A percentile compares a stretch with the other conserved stretches of the same genome.
Conservation (phyloP, 2,113 vertebrate genomes). For the Clinocottus analis region DNA sequence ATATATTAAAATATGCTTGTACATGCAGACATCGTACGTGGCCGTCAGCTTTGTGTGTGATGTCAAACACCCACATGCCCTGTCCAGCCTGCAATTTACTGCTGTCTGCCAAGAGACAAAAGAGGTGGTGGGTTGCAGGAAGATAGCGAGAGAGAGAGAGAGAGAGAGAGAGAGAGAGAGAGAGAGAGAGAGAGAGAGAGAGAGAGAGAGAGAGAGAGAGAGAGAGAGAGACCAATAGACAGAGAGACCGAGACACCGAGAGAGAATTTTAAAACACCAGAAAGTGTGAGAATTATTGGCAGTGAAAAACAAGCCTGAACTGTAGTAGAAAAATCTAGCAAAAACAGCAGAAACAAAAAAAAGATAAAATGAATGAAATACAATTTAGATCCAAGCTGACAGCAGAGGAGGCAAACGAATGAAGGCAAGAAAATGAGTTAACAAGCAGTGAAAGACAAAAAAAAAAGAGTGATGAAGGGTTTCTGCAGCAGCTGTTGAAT, state of each 20-base stretch:
- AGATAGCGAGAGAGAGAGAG: slow-evolving; percentile 9
- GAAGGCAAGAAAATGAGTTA: slow-evolving; percentile 10
- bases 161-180: neutral
- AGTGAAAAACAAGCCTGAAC: neutral
- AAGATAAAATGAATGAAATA: neutral
- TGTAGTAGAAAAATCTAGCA: neutral
- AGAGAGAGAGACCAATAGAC: slow-evolving; percentile 6
- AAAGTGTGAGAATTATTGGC: slow-evolving; percentile 13
- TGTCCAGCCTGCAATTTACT: slow-evolving; percentile 65
- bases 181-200: slow-evolving; percentile 7
- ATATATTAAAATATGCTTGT: slow-evolving; percentile 41
- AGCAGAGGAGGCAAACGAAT: neutral
- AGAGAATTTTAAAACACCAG: slow-evolving; percentile 39
- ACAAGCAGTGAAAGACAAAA: neutral
- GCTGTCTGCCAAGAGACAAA: slow-evolving; percentile 63
- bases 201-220: neutral
- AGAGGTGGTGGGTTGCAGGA: slow-evolving; percentile 24
- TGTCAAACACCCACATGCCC: slow-evolving; percentile 65
- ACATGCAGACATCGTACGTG: slow-evolving; percentile 48
- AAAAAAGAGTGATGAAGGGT: neutral
- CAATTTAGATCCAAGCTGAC: neutral
- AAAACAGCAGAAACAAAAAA: slow-evolving; percentile 6
- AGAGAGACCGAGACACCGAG: neutral
- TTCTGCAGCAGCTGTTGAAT: slow-evolving; percentile 44
- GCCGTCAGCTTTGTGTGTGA: slow-evolving; percentile 40